Base-by-base conservation (phyloP, 2,888 invertebrate species). In the Athrips mouffetella region DNA sequence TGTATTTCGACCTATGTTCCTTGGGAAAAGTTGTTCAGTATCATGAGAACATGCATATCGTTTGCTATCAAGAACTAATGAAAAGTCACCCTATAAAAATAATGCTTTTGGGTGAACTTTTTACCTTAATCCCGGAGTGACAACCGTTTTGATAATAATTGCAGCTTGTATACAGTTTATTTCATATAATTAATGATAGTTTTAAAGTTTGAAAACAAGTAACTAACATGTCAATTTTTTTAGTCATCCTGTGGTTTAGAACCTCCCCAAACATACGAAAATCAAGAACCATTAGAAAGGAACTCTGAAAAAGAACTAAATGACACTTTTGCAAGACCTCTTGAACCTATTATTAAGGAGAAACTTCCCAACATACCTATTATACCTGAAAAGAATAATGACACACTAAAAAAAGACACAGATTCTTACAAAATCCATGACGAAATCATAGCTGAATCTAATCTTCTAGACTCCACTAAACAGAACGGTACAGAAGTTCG, bases 201-300 rank as follows among this genome's bases (percentile, higher is more conserved):
- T n/a, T n/a, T n/a, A n/a, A n/a, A n/a, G n/a, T n/a, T n/a, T n/a
- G n/a, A n/a, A n/a, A n/a, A n/a, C n/a, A n/a, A n/a, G n/a, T n/a
- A n/a, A n/a, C n/a, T n/a, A n/a, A n/a, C n/a, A n/a, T n/a, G n/a
- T n/a, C n/a, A n/a, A n/a, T n/a, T n/a, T 1, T 37, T 37, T 20
- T 70, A 80, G 86, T 77, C 80, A 2, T 81, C 80, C 0, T 87
- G 81, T 61, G 84, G 77, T n/a, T 64, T 84, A 0, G 85, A 87
- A 23, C 65, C 81, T 0, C 77, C 84, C 0, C 87, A 86, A 54
- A 73, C 79, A 0, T 86, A 77, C 55, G 88, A 89, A 29, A 84
- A 73, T 47, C 85, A 80, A 52, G 86, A 84, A 44, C 76, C 83
- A 0, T 39, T 84, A 35, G 86, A 87, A 40, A 58, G 76, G 0